Base-by-base conservation (phyloP, 2,888 invertebrate genomes). In the Pollenia angustigena region DNA sequence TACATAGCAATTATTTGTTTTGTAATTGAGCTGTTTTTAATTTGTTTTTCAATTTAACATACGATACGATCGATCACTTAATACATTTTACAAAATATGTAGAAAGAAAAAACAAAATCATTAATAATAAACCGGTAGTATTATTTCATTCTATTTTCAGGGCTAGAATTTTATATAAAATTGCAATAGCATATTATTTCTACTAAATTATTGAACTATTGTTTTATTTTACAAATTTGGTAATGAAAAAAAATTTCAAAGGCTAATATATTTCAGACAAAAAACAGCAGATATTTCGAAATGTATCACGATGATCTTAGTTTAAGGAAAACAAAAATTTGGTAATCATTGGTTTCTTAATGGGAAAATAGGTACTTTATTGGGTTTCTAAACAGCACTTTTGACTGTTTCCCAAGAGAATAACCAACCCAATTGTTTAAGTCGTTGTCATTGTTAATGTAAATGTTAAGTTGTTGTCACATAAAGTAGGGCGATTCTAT, bases 151-250 rank as follows among this genome's bases (percentile, higher is more conserved):
- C 44, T 6, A 42, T 76, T 54, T 12, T 44, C 60, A 75, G 75
- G 82, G 54, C 50, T 60, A 60, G 9, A 58, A 54, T 16, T 68
- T 66, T 2, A 72, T 71, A 74, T n/a, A 3, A 46, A 71, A 62
- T 32, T 10, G 18, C 23, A 72, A 54, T n/a, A 64, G 11, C 18
- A 6, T 44, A 18, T 60, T 62, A 23, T 46, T 11, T 1, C 48
- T 54, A 54, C 32, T 66, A 42, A 52, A 68, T 68, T 16, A 82
- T n/a, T 82, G 58, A 69, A 60, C 50, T 58, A 68, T 62, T 82
- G 75, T 76, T 40, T 69, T 82, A 54, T 52, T 81, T 82, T 54
- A 56, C 72, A 64, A 11, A 14, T 18, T 50, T 71, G 40, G 7
- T 62, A 42, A 54, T 62, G 16, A 14, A 72, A 14, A 16, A 52